Conservation (phyloP, 2,797 vertebrate species). For the Hylomyscus alleni region DNA sequence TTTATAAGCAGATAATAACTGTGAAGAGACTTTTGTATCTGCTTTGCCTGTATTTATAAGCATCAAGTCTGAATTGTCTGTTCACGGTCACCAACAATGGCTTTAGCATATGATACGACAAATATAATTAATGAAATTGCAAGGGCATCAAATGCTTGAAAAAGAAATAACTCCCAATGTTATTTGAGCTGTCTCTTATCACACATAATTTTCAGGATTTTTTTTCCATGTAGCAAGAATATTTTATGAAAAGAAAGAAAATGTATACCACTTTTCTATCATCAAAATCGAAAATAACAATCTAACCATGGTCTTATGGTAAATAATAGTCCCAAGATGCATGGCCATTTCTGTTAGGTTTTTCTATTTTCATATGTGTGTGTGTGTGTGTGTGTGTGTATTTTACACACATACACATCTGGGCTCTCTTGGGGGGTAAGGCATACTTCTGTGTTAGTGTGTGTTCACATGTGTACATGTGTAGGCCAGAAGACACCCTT, state of each 20-base stretch:
- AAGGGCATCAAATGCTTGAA: background rate
- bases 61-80: background rate
- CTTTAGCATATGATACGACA: background rate
- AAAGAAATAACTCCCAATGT: background rate
- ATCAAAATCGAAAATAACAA: background rate
- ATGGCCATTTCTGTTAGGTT: background rate
- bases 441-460: background rate
- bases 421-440: no score
- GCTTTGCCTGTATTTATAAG: background rate
- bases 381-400: no score
- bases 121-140: slow-evolving; percentile 14
- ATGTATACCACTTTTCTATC: background rate
- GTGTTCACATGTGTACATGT: background rate
- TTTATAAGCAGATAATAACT: slow-evolving; percentile 4
- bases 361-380: background rate
- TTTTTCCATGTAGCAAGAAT: background rate
- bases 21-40: background rate
- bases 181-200: slow-evolving; percentile 17
- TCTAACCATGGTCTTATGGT: background rate
- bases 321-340: background rate
- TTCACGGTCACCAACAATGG: background rate
- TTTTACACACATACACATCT: background rate
- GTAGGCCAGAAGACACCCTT: background rate
- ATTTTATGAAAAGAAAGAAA: slow-evolving; percentile 5
- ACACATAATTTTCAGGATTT: background rate